Conservation (phyloP, 2,113 vertebrate genomes). For the Urocynchramus pylzowi region DNA sequence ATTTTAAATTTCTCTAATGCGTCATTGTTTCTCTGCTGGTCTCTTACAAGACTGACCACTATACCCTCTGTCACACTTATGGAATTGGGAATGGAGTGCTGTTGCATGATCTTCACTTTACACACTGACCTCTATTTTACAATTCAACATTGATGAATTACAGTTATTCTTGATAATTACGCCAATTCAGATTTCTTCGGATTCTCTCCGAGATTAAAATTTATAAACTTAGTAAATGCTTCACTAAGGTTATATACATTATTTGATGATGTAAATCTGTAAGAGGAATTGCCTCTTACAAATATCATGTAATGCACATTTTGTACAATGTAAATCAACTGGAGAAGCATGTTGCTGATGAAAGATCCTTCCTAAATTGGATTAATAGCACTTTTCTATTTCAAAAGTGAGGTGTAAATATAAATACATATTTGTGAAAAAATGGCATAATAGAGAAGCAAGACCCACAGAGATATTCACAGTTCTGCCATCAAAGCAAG, state of each 20-base stretch:
- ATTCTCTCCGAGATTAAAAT: neutral
- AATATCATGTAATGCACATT: neutral
- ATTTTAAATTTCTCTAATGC: neutral
- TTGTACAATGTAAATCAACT: neutral
- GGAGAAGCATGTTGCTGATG: neutral
- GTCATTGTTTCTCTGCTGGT: neutral
- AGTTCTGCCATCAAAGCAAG: neutral
- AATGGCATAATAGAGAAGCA: neutral
- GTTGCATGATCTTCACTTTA: neutral
- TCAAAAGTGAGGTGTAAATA: neutral
- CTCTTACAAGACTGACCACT: neutral
- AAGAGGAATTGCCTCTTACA: neutral
- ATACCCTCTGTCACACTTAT: fast-evolving
- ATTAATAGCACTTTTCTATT: neutral
- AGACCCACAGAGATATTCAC: neutral
- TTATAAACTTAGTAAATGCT: neutral
- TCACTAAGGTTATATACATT: neutral
- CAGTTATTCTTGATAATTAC: neutral
- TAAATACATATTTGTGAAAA: neutral
- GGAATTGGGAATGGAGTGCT: neutral
- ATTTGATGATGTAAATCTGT: neutral
- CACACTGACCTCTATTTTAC: neutral
- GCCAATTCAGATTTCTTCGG: neutral
- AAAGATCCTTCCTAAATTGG: neutral
- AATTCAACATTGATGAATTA: neutral